Evolutionary conservation across 2,888 invertebrate species (phyloP).

Genomic region (Callinectes sapidus): DNA sequence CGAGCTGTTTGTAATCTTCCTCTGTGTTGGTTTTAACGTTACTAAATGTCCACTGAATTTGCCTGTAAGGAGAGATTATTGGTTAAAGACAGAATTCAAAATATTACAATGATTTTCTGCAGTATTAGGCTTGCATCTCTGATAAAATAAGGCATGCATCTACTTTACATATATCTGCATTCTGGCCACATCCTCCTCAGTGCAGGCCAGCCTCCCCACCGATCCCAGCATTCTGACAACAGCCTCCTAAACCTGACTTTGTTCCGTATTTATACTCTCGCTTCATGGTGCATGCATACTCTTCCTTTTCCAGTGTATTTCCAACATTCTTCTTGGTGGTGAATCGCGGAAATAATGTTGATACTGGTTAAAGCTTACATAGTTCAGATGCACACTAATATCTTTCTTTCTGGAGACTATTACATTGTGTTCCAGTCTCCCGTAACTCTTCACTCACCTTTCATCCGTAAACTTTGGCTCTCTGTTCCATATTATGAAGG

Average conservation of each 20-base stretch:
- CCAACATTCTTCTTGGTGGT: neutral
- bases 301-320: neutral
- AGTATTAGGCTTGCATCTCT: slow-evolving; percentile 14
- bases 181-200: neutral
- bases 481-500: neutral
- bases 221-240: neutral
- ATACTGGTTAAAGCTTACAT: neutral
- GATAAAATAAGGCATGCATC: slow-evolving; percentile 7
- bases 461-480: neutral
- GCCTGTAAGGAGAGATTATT: neutral
- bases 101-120: neutral
- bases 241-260: neutral
- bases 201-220: neutral
- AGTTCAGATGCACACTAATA: neutral
- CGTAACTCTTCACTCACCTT: neutral
- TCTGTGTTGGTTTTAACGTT: neutral
- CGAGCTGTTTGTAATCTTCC: neutral
- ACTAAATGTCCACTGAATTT: neutral
- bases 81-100: neutral
- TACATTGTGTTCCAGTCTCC: neutral
- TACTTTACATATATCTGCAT: slow-evolving; percentile 4
- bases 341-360: slow-evolving; percentile 1
- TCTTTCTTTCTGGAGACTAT: neutral
- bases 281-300: neutral
- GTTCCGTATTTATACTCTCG: neutral